These are phyloP conservation scores for Eupithecia exiguata DNA, from an alignment of 2,888 invertebrate genomes.

Conservation along the genomic window DNA sequence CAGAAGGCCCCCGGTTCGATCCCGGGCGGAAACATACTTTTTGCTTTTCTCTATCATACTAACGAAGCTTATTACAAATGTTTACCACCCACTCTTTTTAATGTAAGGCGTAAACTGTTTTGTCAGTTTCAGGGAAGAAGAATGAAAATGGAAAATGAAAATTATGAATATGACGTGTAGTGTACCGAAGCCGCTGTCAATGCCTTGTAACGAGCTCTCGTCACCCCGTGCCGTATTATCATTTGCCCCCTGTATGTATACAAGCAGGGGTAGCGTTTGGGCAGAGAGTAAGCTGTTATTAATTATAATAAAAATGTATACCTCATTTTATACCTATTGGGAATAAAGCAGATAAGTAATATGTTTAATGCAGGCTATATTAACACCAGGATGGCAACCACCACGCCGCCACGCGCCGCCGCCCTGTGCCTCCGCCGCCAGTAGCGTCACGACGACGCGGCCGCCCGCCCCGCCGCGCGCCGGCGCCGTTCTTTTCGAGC, in stretches of 20 bases:
- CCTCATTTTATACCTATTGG: no score
- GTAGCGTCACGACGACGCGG: no score
- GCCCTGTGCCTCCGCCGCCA: no score
- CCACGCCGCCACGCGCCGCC: no score
- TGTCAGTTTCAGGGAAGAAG: constrained; percentile 12
- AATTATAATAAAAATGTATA: no score
- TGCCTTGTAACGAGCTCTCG: constrained; percentile 40
- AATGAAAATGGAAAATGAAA: constrained; percentile 12
- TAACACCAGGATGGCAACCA: no score
- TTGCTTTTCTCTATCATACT: constrained; percentile 31
- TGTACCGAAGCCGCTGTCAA: constrained; percentile 30
- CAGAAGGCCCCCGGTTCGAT: constrained; percentile 96
- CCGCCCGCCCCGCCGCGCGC: no score
- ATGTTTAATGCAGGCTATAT: no score
- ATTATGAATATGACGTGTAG: constrained; percentile 31
- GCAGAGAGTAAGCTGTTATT: constrained; percentile 22
- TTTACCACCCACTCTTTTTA: neutral
- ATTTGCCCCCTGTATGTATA: constrained; percentile 36
- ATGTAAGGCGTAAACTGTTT: constrained; percentile 2
- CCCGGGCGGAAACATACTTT: constrained; percentile 90
- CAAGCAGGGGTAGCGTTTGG: constrained; percentile 17
- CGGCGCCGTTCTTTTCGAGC: no score
- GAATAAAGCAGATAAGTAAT: no score
- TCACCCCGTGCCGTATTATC: constrained; percentile 39
- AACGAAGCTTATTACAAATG: constrained; percentile 2